These are phyloP conservation scores for Apogon hyalosoma DNA, from an alignment of 2,797 vertebrate species.

Conservation along the genomic window DNA sequence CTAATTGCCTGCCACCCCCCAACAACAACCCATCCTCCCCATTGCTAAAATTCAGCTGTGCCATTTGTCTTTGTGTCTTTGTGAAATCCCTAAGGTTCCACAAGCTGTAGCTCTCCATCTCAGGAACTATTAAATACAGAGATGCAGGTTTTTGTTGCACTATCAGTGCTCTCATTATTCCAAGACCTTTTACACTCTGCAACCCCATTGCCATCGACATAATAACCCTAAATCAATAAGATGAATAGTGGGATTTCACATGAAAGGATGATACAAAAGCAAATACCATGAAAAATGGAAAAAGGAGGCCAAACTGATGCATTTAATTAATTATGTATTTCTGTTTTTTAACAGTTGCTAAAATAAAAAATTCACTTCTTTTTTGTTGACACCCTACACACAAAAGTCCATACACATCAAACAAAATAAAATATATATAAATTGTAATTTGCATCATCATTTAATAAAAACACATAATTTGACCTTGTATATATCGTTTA, in stretches of 20 bases:
- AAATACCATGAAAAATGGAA: constrained; percentile 43
- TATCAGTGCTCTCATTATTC: constrained; percentile 81
- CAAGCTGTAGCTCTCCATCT: constrained; percentile 62
- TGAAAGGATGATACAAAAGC: constrained; percentile 39
- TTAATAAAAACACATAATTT: too few relatives aligned
- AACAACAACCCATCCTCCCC: constrained; percentile 20
- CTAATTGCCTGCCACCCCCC: constrained; percentile 62
- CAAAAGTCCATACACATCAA: too few relatives aligned
- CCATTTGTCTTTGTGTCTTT: constrained; percentile 78
- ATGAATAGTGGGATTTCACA: constrained; percentile 69
- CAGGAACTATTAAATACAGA: constrained; percentile 78
- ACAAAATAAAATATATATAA: too few relatives aligned
- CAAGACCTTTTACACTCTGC: constrained; percentile 68
- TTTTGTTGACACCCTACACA: too few relatives aligned
- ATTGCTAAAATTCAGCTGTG: constrained; percentile 55
- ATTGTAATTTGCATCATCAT: too few relatives aligned
- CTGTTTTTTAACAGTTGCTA: constrained; percentile 23
- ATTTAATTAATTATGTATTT: constrained; percentile 18
- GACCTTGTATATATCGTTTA: too few relatives aligned
- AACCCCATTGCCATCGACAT: constrained; percentile 64
- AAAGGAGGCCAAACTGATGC: constrained; percentile 8
- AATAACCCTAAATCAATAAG: constrained; percentile 83
- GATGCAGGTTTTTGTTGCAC: constrained; percentile 68
- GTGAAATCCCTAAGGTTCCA: constrained; percentile 75
- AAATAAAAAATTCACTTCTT: too few relatives aligned